phyloP scores from a whole-genome alignment of 2,888 invertebrate species.

The Drosophila bunnanda region DNA sequence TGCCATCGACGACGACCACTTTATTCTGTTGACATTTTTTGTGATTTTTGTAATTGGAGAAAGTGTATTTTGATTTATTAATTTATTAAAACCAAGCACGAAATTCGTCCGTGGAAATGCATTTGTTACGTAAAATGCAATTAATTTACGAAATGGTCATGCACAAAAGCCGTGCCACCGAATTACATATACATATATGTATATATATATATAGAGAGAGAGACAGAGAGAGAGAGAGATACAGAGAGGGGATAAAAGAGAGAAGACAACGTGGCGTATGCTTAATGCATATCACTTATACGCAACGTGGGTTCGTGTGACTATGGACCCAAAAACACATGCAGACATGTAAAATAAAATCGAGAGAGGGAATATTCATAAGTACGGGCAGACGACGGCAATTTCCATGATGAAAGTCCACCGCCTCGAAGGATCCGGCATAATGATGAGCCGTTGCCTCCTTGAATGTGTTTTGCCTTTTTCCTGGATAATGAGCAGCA shows the following conservation, averaged over 20 bases:
- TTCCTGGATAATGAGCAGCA: constrained; percentile 44
- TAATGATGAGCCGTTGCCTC: constrained; percentile 22
- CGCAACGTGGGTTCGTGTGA: constrained; percentile 28
- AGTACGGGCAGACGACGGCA: constrained; percentile 23
- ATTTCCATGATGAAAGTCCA: constrained; percentile 42
- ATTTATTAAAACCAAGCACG: constrained; percentile 13
- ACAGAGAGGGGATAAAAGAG: background rate
- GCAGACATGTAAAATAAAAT: constrained; percentile 23
- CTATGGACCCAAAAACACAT: constrained; percentile 12
- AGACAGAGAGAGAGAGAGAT: background rate
- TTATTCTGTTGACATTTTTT: constrained; percentile 88
- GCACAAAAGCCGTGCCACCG: constrained; percentile 49
- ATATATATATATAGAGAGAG: constrained; percentile 6
- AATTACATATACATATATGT: background rate
- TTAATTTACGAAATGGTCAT: constrained; percentile 59
- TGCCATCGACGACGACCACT: constrained; percentile 91
- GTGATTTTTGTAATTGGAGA: constrained; percentile 20
- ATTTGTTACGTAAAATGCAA: constrained; percentile 62
- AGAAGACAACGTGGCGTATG: constrained; percentile 40
- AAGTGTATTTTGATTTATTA: constrained; percentile 37
- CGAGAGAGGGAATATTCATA: constrained; percentile 38
- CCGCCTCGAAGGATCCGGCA: constrained; percentile 13
- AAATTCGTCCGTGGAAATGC: constrained; percentile 43
- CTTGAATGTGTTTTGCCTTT: constrained; percentile 13
- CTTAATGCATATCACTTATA: constrained; percentile 50